Conservation (phyloP, 2,888 invertebrate genomes). For the Limulus polyphemus region DNA sequence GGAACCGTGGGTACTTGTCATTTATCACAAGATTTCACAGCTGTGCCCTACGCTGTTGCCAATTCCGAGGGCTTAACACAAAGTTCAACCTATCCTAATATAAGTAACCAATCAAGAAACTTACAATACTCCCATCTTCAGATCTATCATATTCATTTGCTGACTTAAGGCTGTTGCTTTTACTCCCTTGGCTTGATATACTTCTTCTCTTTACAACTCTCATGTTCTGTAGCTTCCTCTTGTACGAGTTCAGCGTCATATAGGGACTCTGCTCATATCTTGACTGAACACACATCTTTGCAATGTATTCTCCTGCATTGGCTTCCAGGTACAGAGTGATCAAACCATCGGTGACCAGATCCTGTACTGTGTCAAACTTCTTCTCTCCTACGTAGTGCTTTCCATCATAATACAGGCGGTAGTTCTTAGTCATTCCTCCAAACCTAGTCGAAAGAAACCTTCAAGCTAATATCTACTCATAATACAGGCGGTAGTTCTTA, state of each 20-base stretch:
- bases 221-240: slow-evolving; percentile 18
- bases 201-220: too few relatives aligned
- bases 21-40: too few relatives aligned
- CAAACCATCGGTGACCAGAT: slow-evolving; percentile 80
- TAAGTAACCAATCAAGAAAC: too few relatives aligned
- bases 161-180: too few relatives aligned
- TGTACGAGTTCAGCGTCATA: slow-evolving; percentile 52
- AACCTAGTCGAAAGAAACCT: slow-evolving; percentile 31
- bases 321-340: slow-evolving; percentile 79
- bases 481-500: slow-evolving; percentile 45
- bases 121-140: too few relatives aligned
- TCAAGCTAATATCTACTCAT: slow-evolving; percentile 28
- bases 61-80: too few relatives aligned
- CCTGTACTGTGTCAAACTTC: slow-evolving; percentile 66
- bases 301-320: slow-evolving; percentile 68
- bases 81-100: too few relatives aligned
- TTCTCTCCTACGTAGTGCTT: slow-evolving; percentile 68
- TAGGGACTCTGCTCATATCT: slow-evolving; percentile 80
- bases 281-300: slow-evolving; percentile 59
- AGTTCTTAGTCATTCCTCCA: slow-evolving; percentile 41
- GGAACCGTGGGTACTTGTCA: too few relatives aligned
- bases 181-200: too few relatives aligned
- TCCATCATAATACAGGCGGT: slow-evolving; percentile 44
- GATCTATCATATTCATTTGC: too few relatives aligned
- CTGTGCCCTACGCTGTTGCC: too few relatives aligned